phyloP scores from a whole-genome alignment of 2,113 vertebrate species.

The Pelodiscus sinensis region DNA sequence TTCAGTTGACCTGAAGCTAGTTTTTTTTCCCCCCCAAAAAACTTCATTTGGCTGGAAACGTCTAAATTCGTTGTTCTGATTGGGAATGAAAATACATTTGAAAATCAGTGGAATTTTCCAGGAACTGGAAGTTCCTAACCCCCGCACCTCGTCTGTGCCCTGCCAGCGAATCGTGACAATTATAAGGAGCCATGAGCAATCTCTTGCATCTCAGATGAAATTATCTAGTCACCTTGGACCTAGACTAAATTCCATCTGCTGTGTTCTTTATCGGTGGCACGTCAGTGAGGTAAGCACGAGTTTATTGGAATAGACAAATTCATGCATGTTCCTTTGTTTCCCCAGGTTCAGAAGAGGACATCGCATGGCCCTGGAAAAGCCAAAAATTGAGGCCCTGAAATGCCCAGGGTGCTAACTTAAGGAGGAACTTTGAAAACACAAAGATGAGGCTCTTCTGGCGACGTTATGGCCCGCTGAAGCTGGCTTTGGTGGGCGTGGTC shows the following conservation, averaged over 20 bases:
- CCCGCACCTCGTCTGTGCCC: no score
- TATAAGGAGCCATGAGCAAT: no score
- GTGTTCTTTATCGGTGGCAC: neutral
- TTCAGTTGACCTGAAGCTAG: neutral
- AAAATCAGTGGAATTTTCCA: neutral
- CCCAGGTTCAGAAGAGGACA: neutral
- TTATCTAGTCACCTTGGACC: neutral
- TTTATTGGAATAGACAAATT: neutral
- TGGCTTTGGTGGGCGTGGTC: slow-evolving; percentile 83
- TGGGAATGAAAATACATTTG: neutral
- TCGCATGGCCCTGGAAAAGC: neutral
- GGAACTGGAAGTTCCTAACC: neutral
- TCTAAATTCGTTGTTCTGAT: neutral
- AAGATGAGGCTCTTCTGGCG: slow-evolving; percentile 86
- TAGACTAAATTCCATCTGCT: fast-evolving
- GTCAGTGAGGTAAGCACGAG: neutral
- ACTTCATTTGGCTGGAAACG: neutral
- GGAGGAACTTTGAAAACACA: fast-evolving
- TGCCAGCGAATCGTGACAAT: neutral
- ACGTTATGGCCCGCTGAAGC: slow-evolving; percentile 86
- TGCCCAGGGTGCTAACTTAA: fast-evolving
- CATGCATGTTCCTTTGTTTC: neutral
- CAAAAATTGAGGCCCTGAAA: fast-evolving
- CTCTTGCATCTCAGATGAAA: neutral
- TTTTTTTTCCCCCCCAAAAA: neutral